Evolutionary conservation across 2,797 vertebrate genomes (phyloP), one percentile per base, ranked within the genome.

Genomic region (Coreius guichenoti): DNA sequence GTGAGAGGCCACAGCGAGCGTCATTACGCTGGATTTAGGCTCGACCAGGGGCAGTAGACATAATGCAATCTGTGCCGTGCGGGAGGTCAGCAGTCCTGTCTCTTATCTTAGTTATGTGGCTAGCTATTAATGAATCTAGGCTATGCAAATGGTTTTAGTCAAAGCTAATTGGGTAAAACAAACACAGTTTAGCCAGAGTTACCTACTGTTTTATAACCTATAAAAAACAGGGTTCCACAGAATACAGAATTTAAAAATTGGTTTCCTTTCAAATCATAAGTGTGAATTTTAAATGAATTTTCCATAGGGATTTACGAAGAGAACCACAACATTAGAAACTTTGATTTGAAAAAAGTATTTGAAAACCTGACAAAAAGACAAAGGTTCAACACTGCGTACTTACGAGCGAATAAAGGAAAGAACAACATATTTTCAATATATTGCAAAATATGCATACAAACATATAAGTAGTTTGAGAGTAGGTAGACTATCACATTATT

Each of bases 1-100:
- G 79, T 58, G 39, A 73, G 74, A 33, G 33, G 74, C 65, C 68
- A 65, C 67, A 47, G 31, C n/a, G 74, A 82, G 83, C 5, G 11
- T 74, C 75, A 74, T 33, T 61, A 73, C n/a, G 36, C 65, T 26
- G 51, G 75, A 63, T 82, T 81, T 85, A 43, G 56, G 49, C 13
- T 80, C 17, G 65, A 69, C 31, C 43, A 11, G 16, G 14, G 49
- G 31, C 11, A 31, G 70, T 12, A 70, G 51, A 63, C 21, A 75
- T 84, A 82, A 58, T 65, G 56, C 49, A 29, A 54, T 70, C 47
- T 36, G 31, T 76, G 12, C 33, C 0, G 0, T 31, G 36, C n/a
- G 39, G 75, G 76, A 79, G 65, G 75, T 84, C 75, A 80, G 83
- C 29, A 5, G 31, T 39, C 21, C 26, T 72, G 65, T n/a, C 67